Evolutionary conservation across 2,888 invertebrate genomes (phyloP).

Genomic region (Phortica magna): DNA sequence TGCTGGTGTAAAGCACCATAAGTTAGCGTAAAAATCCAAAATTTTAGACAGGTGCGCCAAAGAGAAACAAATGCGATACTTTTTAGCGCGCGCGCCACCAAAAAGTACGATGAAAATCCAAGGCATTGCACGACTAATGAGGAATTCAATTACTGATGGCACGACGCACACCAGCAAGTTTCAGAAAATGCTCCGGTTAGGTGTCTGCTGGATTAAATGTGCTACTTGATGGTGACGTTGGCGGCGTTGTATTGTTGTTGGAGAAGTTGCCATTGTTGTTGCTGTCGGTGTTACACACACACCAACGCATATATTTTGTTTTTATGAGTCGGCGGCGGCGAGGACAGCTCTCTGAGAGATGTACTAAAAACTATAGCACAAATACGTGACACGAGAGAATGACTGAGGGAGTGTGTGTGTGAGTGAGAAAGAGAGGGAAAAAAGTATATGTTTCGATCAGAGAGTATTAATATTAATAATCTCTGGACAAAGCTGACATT

Average conservation of each 20-base stretch:
- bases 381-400: too few species aligned
- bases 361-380: too few species aligned
- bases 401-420: too few species aligned
- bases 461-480: too few species aligned
- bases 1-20: constrained; percentile 74
- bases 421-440: too few species aligned
- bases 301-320: constrained; percentile 28
- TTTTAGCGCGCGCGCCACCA: constrained; percentile 74
- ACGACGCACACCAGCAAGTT: constrained; percentile 63
- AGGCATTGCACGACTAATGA: constrained; percentile 30
- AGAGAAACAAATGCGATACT: constrained; percentile 69
- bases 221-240: constrained; percentile 62
- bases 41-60: constrained; percentile 46
- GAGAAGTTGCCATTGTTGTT: constrained; percentile 46
- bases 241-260: constrained; percentile 41
- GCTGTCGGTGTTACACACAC: constrained; percentile 35
- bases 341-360: too few species aligned
- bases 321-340: not conserved
- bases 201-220: constrained; percentile 42
- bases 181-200: constrained; percentile 51
- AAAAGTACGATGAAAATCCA: constrained; percentile 64
- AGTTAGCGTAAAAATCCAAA: constrained; percentile 57
- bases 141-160: constrained; percentile 62
- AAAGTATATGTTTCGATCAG: too few species aligned
- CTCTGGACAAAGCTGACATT: too few species aligned